A percentile compares a stretch with the other conserved stretches of the same genome.
Evolutionary conservation across 2,113 vertebrate genomes (phyloP).

Genomic region (Erpornis zantholeuca): DNA sequence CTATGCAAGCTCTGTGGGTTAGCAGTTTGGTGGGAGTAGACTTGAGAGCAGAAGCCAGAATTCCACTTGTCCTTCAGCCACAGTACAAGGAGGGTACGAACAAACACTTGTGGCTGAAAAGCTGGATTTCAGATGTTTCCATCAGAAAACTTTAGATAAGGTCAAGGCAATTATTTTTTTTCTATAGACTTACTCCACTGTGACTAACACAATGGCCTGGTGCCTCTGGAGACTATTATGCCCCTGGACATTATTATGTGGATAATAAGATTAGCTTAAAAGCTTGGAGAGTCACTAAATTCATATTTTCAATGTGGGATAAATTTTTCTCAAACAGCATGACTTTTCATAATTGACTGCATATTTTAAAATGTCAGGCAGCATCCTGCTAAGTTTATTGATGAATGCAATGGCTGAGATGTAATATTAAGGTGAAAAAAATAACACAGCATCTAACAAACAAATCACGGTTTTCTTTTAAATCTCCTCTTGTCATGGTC

Average conservation of each 20-base stretch:
- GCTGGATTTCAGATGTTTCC: neutral
- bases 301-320: neutral
- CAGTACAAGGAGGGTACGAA: neutral
- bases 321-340: constrained; percentile 20
- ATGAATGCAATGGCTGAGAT: constrained; percentile 26
- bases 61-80: neutral
- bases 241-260: neutral
- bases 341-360: constrained; percentile 53
- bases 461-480: neutral
- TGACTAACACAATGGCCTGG: neutral
- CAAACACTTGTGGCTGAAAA: neutral
- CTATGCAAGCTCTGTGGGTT: neutral
- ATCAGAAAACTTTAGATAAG: constrained; percentile 15
- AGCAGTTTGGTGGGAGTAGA: neutral
- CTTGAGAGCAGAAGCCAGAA: neutral
- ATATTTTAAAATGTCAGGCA: constrained; percentile 50
- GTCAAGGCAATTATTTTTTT: constrained; percentile 40
- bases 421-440: neutral
- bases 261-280: constrained; percentile 35
- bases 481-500: neutral
- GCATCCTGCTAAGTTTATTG: constrained; percentile 36
- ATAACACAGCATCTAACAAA: neutral
- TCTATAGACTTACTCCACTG: neutral
- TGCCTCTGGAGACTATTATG: neutral
- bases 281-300: constrained; percentile 14